These are phyloP conservation scores for Dichetophora obliterata DNA, from an alignment of 2,888 invertebrate species.

Conservation along the genomic window DNA sequence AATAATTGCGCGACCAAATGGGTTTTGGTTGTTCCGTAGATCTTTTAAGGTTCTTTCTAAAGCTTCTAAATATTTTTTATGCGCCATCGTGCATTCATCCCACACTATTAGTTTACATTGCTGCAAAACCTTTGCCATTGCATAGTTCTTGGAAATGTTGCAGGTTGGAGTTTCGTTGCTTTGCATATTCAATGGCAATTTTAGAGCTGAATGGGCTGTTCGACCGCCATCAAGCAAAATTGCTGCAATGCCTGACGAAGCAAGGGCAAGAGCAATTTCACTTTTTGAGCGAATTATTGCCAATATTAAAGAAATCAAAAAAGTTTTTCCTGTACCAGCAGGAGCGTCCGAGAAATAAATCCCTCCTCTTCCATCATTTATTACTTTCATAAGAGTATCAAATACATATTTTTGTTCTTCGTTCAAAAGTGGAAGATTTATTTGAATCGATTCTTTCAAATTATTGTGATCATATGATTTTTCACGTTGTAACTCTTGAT, in stretches of 20 bases:
- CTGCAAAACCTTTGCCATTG: conserved; percentile 20
- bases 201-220: conserved; percentile 38
- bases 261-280: conserved; percentile 35
- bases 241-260: conserved; percentile 43
- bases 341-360: conserved; percentile 37
- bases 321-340: conserved; percentile 26
- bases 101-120: conserved; percentile 41
- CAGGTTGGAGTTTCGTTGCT: neutral
- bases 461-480: conserved; percentile 35
- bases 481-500: conserved; percentile 40
- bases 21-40: too few species aligned
- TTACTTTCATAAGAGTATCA: conserved; percentile 29
- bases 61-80: conserved; percentile 37
- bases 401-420: conserved; percentile 35
- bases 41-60: conserved; percentile 45
- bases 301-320: conserved; percentile 19
- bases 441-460: conserved; percentile 32
- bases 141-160: neutral
- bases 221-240: conserved; percentile 38
- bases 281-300: neutral
- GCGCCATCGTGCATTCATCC: conserved; percentile 46
- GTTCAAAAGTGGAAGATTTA: conserved; percentile 39
- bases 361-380: conserved; percentile 34
- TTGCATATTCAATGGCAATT: conserved; percentile 34
- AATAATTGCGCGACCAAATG: too few species aligned